Evolutionary conservation across 2,888 invertebrate genomes (phyloP), one percentile per base, ranked within the genome.

Genomic region (Atethmia centrago): DNA sequence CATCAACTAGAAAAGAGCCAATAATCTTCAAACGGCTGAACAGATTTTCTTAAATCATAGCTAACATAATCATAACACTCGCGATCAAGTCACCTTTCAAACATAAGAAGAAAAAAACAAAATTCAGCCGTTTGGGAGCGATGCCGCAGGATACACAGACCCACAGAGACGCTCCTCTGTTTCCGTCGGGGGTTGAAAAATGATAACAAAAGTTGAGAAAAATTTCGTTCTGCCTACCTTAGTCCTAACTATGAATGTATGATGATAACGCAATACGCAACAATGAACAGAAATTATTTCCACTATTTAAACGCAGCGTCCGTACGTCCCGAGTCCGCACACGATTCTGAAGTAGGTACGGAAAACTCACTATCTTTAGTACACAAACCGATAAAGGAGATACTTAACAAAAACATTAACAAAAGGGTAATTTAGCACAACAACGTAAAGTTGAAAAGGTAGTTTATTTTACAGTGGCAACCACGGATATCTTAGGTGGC

Each of bases 361-460:
- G 71, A 68, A 80, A 71, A 61, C n/a, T n/a, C n/a, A n/a, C n/a
- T n/a, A n/a, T 80, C 80, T 53, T 56, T 21, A 45, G 59, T 65
- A 73, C 53, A 61, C 75, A 68, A 56, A 53, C 71, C 55, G 71
- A 64, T 76, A 75, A 59, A 49, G 47, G n/a, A 76, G 80, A 80
- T 68, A 63, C 21, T 31, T 47, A 65, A 76, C 80, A 71, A 75
- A 65, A 59, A 71, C 75, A 74, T 63, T 70, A 49, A 80, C 64
- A 55, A 65, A 80, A 49, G 42, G 45, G 56, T 40, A 16, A 61
- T 71, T 68, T 55, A 40, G 47, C 19, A 55, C 53, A 64, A 77
- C 53, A 77, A 61, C 63, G 62, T 63, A 19, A 58, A 14, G 28
- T 47, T 28, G 47, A 67, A 63, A 31, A 28, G 2, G 40, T 28